phyloP scores from a whole-genome alignment of 2,797 vertebrate species.

The Amniataba percoides region DNA sequence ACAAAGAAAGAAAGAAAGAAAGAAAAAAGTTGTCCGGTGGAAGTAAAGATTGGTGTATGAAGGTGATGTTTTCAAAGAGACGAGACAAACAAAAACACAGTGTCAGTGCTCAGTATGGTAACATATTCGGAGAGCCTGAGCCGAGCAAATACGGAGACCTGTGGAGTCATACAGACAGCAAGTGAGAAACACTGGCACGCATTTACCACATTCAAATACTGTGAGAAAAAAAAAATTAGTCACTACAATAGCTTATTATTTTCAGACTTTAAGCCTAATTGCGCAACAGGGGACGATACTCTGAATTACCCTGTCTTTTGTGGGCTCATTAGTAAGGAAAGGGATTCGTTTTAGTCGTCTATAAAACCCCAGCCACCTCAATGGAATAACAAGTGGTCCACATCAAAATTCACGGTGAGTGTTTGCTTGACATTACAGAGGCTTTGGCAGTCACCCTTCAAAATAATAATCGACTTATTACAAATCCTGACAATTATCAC shows the following conservation, averaged over 20 bases:
- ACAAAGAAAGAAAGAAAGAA: conserved; percentile 16
- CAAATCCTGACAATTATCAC: conserved; percentile 48
- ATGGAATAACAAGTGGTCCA: conserved; percentile 65
- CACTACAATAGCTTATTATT: conserved; percentile 59
- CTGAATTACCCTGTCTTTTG: conserved; percentile 60
- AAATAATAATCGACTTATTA: conserved; percentile 63
- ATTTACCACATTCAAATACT: conserved; percentile 43
- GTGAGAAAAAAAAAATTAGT: conserved; percentile 44
- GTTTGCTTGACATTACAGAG: conserved; percentile 46
- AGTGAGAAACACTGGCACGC: conserved; percentile 28
- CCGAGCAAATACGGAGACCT: conserved; percentile 20
- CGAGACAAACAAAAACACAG: conserved; percentile 9
- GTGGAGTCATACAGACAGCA: conserved; percentile 20
- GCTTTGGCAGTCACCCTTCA: conserved; percentile 50
- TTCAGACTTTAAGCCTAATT: conserved; percentile 69
- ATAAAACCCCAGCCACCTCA: conserved; percentile 43
- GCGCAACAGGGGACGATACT: conserved; percentile 62
- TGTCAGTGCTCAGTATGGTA: conserved; percentile 25
- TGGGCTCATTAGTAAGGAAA: conserved; percentile 72
- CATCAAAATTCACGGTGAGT: conserved; percentile 56
- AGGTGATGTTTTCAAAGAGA: conserved; percentile 38
- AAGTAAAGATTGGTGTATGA: conserved; percentile 12
- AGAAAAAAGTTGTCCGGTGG: neutral
- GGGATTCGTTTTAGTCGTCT: conserved; percentile 56
- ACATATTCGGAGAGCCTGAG: conserved; percentile 37